A percentile compares a stretch with the other conserved stretches of the same genome.
phyloP scores from a whole-genome alignment of 2,888 invertebrate genomes.

The Auanema sp. region DNA sequence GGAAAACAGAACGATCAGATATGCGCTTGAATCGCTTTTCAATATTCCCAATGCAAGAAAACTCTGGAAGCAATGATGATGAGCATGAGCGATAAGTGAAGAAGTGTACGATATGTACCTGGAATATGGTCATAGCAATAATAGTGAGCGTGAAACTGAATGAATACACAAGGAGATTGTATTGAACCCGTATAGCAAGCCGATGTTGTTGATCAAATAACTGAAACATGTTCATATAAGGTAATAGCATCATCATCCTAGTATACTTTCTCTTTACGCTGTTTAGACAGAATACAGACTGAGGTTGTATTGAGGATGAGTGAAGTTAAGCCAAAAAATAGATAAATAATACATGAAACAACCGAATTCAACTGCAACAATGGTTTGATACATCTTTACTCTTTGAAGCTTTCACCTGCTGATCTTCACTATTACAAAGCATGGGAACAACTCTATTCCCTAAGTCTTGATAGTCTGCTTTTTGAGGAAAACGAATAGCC shows the following conservation, averaged over 20 bases:
- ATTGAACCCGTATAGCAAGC: conserved; percentile 31
- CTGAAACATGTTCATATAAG: conserved; percentile 17
- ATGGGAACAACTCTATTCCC: conserved; percentile 24
- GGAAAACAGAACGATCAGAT: conserved; percentile 22
- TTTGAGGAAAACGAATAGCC: conserved; percentile 26
- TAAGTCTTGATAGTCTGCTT: conserved; percentile 21
- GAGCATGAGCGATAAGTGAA: neutral
- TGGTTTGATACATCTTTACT: neutral
- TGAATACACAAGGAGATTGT: conserved; percentile 40
- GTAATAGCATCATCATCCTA: neutral
- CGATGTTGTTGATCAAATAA: conserved; percentile 28
- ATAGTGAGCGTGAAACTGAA: conserved; percentile 35
- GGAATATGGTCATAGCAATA: conserved; percentile 32
- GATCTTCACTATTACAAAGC: conserved; percentile 26
- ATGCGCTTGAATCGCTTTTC: conserved; percentile 21
- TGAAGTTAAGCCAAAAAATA: conserved; percentile 24
- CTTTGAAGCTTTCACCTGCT: conserved; percentile 17
- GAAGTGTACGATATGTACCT: conserved; percentile 18
- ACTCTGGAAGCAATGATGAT: conserved; percentile 22
- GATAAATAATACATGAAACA: conserved; percentile 30
- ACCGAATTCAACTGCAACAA: conserved; percentile 31
- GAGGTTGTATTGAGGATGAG: conserved; percentile 29
- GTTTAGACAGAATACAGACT: conserved; percentile 29
- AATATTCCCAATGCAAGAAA: conserved; percentile 29
- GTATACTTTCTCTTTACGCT: conserved; percentile 33